Conservation (phyloP, 2,113 vertebrate genomes). For the Callospermophilus lateralis region DNA sequence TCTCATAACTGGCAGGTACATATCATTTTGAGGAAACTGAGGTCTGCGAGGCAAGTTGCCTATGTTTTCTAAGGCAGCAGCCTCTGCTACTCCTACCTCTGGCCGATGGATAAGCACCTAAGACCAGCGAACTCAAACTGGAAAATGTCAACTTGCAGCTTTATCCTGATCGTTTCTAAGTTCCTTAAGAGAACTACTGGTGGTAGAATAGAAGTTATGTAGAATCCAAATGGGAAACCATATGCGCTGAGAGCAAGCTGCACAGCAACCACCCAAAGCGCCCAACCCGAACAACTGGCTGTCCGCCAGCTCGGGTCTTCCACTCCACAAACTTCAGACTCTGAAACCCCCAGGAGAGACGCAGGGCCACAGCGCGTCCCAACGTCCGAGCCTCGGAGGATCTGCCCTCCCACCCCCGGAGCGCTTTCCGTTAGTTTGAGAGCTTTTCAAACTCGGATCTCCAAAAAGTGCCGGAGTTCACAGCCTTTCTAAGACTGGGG, state of each 20-base stretch:
- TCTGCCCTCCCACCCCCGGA: fast-evolving
- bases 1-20: neutral
- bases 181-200: neutral
- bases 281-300: neutral
- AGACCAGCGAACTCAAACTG: no score
- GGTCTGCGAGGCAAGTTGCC: neutral
- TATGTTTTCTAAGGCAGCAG: no score
- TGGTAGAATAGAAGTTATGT: no score
- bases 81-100: neutral
- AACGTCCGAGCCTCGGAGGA: fast-evolving
- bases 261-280: neutral
- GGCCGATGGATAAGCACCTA: neutral
- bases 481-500: no score
- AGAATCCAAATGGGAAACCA: neutral
- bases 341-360: neutral
- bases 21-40: neutral
- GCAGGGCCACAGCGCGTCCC: fast-evolving
- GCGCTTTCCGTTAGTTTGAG: neutral
- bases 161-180: neutral
- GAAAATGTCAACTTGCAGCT: neutral
- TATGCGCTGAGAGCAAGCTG: neutral
- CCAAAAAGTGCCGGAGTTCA: neutral
- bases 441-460: neutral
- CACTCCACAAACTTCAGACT: neutral
- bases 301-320: neutral